These are phyloP conservation scores for Pseudomyrmex gracilis DNA, from an alignment of 1,140 invertebrate genomes.

Conservation along the genomic window DNA sequence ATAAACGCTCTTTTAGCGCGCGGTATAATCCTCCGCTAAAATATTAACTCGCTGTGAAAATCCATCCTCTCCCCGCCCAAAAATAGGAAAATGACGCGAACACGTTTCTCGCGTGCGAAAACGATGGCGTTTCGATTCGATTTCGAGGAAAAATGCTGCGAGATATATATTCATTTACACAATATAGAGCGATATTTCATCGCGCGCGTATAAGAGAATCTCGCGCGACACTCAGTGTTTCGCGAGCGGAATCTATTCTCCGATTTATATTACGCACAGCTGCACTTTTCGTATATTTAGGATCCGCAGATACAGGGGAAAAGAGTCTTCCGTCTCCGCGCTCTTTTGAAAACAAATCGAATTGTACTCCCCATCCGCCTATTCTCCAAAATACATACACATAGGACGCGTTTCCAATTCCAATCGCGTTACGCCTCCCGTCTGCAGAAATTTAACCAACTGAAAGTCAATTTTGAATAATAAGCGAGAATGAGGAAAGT, in stretches of 20 bases:
- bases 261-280: too few species aligned
- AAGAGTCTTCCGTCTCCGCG: background rate
- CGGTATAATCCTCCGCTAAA: constrained; percentile 48
- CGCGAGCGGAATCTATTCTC: too few species aligned
- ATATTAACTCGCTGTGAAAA: constrained; percentile 43
- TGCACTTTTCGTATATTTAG: too few species aligned
- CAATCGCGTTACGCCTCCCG: background rate
- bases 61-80: too few species aligned
- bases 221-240: too few species aligned
- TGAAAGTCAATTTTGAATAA: background rate
- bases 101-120: constrained; percentile 25
- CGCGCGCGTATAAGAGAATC: background rate
- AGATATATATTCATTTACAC: constrained; percentile 42
- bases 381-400: background rate
- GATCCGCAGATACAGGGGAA: too few species aligned
- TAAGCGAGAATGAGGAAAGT: background rate
- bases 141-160: background rate
- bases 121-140: constrained; percentile 11
- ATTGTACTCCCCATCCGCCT: background rate
- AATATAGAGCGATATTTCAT: constrained; percentile 13
- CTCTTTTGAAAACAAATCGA: background rate
- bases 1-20: constrained; percentile 52
- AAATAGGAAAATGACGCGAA: constrained; percentile 15
- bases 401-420: background rate
- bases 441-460: background rate